phyloP scores from a whole-genome alignment of 2,888 invertebrate genomes.

The Heliconius erato region DNA sequence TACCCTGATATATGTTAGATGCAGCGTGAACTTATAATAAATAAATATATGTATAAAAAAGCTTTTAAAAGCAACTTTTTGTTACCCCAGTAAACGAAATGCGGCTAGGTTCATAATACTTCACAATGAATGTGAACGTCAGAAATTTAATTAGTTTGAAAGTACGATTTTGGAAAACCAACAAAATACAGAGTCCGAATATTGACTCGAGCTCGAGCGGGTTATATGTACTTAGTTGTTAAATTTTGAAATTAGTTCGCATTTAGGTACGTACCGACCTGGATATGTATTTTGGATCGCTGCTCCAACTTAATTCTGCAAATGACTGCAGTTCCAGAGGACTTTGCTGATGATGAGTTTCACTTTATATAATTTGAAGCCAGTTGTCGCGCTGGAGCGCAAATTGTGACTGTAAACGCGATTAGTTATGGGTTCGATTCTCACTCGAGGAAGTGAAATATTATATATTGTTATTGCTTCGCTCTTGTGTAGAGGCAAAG shows the following conservation, averaged over 20 bases:
- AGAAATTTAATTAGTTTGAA: conserved; percentile 34
- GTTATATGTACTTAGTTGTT: conserved; percentile 42
- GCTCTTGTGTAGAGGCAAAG: too few species aligned
- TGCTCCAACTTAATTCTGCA: conserved; percentile 9
- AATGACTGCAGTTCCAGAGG: conserved; percentile 40
- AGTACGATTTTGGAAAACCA: conserved; percentile 38
- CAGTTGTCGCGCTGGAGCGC: too few species aligned
- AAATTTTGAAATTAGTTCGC: conserved; percentile 48
- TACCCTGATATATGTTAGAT: too few species aligned
- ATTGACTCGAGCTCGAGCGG: conserved; percentile 41
- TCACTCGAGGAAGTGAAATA: too few species aligned
- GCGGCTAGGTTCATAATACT: not conserved
- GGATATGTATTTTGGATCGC: conserved; percentile 28
- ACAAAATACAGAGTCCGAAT: conserved; percentile 40
- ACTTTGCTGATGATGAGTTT: conserved; percentile 17
- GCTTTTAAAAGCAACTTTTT: not conserved
- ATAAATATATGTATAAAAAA: not conserved
- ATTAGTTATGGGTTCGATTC: too few species aligned
- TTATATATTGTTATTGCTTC: too few species aligned
- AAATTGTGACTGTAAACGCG: too few species aligned
- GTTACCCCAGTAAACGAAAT: not conserved
- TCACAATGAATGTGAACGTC: conserved; percentile 25
- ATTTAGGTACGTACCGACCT: conserved; percentile 30
- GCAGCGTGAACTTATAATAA: too few species aligned
- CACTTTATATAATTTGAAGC: not conserved